These are phyloP conservation scores for Tenthredo distinguenda DNA, from an alignment of 2,888 invertebrate genomes.

Conservation along the genomic window DNA sequence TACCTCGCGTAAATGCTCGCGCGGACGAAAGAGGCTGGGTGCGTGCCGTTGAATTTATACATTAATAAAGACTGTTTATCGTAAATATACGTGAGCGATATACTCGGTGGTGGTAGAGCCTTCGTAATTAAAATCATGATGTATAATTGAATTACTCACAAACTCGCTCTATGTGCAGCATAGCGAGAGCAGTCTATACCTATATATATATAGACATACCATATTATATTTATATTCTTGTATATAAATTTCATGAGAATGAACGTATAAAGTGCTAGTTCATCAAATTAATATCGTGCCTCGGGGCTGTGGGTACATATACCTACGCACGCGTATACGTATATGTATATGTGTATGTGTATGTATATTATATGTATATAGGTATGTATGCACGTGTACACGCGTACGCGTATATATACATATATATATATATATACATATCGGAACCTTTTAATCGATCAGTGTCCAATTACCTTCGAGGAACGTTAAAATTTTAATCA, in stretches of 20 bases:
- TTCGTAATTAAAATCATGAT: conserved; percentile 17
- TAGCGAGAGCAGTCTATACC: neutral
- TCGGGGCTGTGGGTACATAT: neutral
- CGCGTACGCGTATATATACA: too few relatives aligned
- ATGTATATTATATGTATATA: neutral
- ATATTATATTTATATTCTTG: neutral
- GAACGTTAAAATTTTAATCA: conserved; percentile 14
- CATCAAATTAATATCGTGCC: conserved; percentile 31
- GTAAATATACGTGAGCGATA: neutral
- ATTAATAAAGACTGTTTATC: conserved; percentile 3
- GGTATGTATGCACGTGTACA: neutral
- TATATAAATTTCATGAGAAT: neutral
- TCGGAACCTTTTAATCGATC: conserved; percentile 16
- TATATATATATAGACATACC: neutral
- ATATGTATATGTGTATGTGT: too few relatives aligned
- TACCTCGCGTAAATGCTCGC: neutral
- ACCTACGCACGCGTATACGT: too few relatives aligned
- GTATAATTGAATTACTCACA: conserved; percentile 7
- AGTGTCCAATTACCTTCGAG: conserved; percentile 5
- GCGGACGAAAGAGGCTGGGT: neutral
- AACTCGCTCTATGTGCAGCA: neutral
- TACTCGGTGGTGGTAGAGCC: neutral
- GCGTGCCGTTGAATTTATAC: conserved; percentile 1
- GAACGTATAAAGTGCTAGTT: conserved; percentile 16
- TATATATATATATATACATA: neutral